Percentiles rank a stretch among this genome's conserved stretches.
Evolutionary conservation across 2,888 invertebrate species (phyloP).

Genomic region (Brenthis hecate): DNA sequence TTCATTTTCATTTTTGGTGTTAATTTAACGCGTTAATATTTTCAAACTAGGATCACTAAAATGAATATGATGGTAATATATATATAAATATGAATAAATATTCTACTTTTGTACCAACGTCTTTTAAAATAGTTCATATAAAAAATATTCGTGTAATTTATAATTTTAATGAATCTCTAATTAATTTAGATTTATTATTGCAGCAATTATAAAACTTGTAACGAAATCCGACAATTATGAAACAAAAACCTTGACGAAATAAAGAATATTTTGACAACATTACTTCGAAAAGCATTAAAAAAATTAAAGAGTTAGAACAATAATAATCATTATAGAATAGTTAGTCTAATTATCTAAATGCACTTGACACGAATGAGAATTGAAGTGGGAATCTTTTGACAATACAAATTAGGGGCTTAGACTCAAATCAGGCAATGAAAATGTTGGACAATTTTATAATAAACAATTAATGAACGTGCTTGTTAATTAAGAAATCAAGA

Average conservation of each 20-base stretch:
- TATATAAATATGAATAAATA: no score
- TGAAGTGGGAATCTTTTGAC: conserved; percentile 69
- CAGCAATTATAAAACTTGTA: conserved; percentile 37
- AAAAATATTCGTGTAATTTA: conserved; percentile 1
- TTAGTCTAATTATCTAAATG: conserved; percentile 58
- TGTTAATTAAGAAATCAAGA: conserved; percentile 29
- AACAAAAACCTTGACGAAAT: conserved; percentile 58
- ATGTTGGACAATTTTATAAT: conserved; percentile 34
- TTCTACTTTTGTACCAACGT: background rate
- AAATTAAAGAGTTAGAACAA: conserved; percentile 34
- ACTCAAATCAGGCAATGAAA: conserved; percentile 28
- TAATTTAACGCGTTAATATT: background rate
- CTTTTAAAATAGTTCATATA: background rate
- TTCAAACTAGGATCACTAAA: no score
- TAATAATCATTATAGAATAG: conserved; percentile 46
- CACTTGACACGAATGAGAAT: conserved; percentile 69
- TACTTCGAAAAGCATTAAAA: conserved; percentile 32
- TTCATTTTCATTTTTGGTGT: background rate
- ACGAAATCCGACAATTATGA: conserved; percentile 56
- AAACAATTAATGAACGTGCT: conserved; percentile 34
- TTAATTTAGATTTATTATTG: conserved; percentile 6
- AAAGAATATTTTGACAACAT: conserved; percentile 56
- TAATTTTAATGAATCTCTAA: background rate
- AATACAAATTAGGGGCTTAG: conserved; percentile 50
- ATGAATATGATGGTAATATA: no score